These are phyloP conservation scores for Neoseiulus cucumeris DNA, from an alignment of 1,140 invertebrate species.

Conservation along the genomic window DNA sequence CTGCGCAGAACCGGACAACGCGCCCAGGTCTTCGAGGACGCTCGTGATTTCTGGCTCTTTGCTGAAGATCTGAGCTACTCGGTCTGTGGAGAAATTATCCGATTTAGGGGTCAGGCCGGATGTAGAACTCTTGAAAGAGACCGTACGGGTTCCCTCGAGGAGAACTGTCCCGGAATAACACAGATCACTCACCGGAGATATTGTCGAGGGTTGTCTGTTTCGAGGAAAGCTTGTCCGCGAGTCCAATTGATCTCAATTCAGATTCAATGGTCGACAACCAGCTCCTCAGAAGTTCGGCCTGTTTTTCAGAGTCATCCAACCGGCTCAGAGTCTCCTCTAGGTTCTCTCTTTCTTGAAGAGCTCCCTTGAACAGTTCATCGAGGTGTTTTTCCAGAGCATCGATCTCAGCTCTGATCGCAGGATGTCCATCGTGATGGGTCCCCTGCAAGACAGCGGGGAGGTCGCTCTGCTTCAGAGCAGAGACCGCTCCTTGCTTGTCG, in stretches of 20 bases:
- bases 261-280: neutral
- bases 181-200: neutral
- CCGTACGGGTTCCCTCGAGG: too few relatives aligned
- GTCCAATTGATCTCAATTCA: neutral
- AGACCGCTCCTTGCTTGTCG: neutral
- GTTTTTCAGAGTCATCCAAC: neutral
- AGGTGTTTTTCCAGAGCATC: slow-evolving; percentile 21
- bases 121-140: too few relatives aligned
- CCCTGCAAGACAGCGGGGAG: slow-evolving; percentile 71
- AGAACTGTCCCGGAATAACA: too few relatives aligned
- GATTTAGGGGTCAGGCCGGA: too few relatives aligned
- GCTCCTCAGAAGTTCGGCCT: neutral
- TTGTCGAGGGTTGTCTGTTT: neutral
- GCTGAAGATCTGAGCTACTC: neutral
- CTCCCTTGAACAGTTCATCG: slow-evolving; percentile 42
- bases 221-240: neutral
- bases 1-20: neutral
- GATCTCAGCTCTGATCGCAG: slow-evolving; percentile 42
- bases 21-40: neutral
- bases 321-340: slow-evolving; percentile 40
- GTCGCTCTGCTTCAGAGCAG: neutral
- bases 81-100: neutral
- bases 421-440: slow-evolving; percentile 61
- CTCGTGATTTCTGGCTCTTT: neutral
- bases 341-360: slow-evolving; percentile 55